Evolutionary conservation across 2,888 invertebrate genomes (phyloP).

Genomic region (Neoaliturus tenellus): DNA sequence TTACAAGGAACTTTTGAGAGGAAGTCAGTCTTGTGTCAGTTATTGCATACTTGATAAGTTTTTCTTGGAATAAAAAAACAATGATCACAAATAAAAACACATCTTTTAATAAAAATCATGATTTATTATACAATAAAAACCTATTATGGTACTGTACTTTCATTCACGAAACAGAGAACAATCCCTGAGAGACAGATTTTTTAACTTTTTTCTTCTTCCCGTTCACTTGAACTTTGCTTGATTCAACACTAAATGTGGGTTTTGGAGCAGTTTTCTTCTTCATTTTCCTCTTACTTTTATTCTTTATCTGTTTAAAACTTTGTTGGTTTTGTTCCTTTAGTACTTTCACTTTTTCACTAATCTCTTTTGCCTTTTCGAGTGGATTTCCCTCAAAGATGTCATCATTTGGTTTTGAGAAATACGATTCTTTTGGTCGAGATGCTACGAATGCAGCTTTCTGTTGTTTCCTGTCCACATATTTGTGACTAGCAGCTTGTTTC

Average conservation of each 20-base stretch:
- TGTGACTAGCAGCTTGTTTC: slow-evolving; percentile 80
- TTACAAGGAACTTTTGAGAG: too few relatives aligned
- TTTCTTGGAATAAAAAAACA: too few relatives aligned
- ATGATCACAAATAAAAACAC: too few relatives aligned
- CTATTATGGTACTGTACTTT: too few relatives aligned
- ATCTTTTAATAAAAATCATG: background rate
- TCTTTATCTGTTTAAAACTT: background rate
- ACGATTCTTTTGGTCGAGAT: slow-evolving; percentile 83
- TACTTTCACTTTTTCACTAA: slow-evolving; percentile 65
- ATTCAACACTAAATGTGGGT: background rate
- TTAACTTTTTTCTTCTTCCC: slow-evolving; percentile 36
- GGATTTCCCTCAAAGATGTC: slow-evolving; percentile 84
- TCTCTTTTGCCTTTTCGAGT: slow-evolving; percentile 77
- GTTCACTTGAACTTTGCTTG: background rate
- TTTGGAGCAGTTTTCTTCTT: background rate
- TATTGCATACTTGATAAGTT: too few relatives aligned
- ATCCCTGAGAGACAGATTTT: background rate
- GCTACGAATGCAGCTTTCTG: slow-evolving; percentile 86
- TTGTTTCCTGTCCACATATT: slow-evolving; percentile 87
- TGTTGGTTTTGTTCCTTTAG: slow-evolving; percentile 59
- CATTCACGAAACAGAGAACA: slow-evolving; percentile 30
- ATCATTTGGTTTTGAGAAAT: slow-evolving; percentile 83
- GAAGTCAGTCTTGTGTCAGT: too few relatives aligned
- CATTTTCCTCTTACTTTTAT: background rate
- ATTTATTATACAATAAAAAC: slow-evolving; percentile 2